Conservation (phyloP, 1,140 invertebrate genomes). For the Heliconius nattereri region DNA sequence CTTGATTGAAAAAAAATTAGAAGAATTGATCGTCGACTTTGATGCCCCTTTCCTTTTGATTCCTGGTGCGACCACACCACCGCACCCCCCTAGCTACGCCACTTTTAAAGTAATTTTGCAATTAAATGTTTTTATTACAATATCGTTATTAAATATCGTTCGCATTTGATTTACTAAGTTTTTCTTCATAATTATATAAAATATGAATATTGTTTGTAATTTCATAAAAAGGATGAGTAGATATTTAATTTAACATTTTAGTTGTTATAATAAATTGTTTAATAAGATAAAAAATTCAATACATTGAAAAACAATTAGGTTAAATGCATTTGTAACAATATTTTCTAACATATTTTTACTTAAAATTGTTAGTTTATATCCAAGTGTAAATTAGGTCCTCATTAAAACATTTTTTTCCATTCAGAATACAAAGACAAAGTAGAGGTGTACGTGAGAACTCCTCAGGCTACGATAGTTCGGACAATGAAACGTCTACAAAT, state of each 20-base stretch:
- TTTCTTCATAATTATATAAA: neutral
- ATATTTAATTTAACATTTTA: neutral
- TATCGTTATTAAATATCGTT: neutral
- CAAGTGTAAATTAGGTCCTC: neutral
- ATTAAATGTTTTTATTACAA: neutral
- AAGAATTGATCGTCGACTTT: no score
- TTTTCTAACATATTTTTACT: neutral
- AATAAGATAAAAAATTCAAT: neutral
- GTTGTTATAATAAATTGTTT: neutral
- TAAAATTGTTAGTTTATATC: neutral
- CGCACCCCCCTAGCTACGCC: no score
- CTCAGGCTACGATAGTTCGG: constrained; percentile 93
- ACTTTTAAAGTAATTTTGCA: neutral
- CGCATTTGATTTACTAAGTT: neutral
- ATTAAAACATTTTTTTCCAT: constrained; percentile 3
- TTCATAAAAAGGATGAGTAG: no score
- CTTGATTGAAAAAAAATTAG: no score
- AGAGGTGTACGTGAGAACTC: constrained; percentile 82
- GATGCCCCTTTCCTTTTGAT: no score
- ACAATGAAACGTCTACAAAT: constrained; percentile 85
- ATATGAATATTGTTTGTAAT: neutral
- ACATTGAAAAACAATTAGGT: no score
- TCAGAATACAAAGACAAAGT: constrained; percentile 75
- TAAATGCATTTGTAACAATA: no score
- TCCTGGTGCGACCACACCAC: no score